phyloP scores from a whole-genome alignment of 2,888 invertebrate species.

The Thalpophila matura region DNA sequence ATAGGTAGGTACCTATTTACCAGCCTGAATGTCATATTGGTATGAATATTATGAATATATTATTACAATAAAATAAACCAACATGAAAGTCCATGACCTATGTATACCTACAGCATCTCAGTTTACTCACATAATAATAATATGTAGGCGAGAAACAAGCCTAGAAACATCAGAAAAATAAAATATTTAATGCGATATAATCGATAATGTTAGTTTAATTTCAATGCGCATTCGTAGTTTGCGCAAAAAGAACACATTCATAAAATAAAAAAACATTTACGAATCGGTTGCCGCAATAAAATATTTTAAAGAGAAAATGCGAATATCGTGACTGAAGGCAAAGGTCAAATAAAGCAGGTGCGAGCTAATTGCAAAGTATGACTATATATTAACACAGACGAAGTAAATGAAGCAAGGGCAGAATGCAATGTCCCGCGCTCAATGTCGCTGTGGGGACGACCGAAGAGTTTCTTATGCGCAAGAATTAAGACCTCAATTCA shows the following conservation, averaged over 20 bases:
- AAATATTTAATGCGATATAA: constrained; percentile 20
- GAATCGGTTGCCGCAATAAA: constrained; percentile 27
- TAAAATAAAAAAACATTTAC: constrained; percentile 33
- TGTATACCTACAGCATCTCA: constrained; percentile 24
- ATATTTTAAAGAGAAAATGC: constrained; percentile 55
- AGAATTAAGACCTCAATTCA: constrained; percentile 11
- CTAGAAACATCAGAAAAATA: constrained; percentile 11
- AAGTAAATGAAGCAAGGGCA: constrained; percentile 51
- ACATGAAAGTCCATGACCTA: constrained; percentile 28
- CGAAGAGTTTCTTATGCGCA: not conserved
- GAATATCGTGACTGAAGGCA: constrained; percentile 62
- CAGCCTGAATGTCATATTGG: constrained; percentile 2
- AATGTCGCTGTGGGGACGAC: constrained; percentile 29
- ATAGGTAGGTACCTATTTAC: constrained; percentile 28
- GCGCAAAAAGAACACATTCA: constrained; percentile 12
- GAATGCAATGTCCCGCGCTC: constrained; percentile 31
- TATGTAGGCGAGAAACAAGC: not conserved
- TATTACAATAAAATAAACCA: constrained; percentile 11
- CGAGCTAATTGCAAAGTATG: constrained; percentile 52
- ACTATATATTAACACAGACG: constrained; percentile 39
- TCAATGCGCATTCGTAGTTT: constrained; percentile 17
- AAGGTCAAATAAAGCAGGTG: constrained; percentile 58
- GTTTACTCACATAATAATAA: not conserved
- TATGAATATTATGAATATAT: constrained; percentile 20
- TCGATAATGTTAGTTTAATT: constrained; percentile 30